phyloP scores from a whole-genome alignment of 2,797 vertebrate genomes.

The Avahi laniger region DNA sequence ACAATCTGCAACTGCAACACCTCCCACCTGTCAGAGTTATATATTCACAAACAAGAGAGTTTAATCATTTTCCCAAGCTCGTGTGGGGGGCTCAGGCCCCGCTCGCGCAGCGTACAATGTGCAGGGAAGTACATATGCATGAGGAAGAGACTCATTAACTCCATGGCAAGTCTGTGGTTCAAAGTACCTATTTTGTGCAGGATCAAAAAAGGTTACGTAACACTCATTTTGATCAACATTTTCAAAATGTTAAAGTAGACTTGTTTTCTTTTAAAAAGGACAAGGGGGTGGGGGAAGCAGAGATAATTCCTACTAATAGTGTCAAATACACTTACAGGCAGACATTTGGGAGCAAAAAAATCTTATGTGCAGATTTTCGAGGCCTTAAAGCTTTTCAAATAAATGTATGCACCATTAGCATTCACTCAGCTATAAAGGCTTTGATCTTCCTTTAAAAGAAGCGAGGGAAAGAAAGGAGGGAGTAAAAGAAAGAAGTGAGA shows the following conservation, averaged over 20 bases:
- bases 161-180: conserved; percentile 46
- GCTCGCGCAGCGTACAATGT: background rate
- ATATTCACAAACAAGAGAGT: background rate
- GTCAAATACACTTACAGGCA: conserved; percentile 81
- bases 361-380: conserved; percentile 75
- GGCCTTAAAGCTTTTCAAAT: conserved; percentile 77
- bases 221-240: conserved; percentile 70
- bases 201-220: conserved; percentile 80
- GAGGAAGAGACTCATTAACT: conserved; percentile 73
- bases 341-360: conserved; percentile 60
- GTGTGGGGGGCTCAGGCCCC: background rate
- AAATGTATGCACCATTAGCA: conserved; percentile 85
- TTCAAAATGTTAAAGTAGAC: conserved; percentile 78
- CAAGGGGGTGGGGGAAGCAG: background rate
- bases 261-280: conserved; percentile 64
- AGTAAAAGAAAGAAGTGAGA: conserved; percentile 65
- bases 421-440: conserved; percentile 84
- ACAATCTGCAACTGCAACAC: background rate
- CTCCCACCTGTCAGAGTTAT: conserved; percentile 66
- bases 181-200: conserved; percentile 56
- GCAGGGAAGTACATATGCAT: conserved; percentile 36
- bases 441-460: conserved; percentile 87
- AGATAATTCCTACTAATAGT: conserved; percentile 84
- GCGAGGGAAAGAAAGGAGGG: conserved; percentile 53
- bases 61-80: conserved; percentile 53